A percentile compares a stretch with the other conserved stretches of the same genome.
Evolutionary conservation across 2,888 invertebrate species (phyloP).

Genomic region (Escarpia spicata): DNA sequence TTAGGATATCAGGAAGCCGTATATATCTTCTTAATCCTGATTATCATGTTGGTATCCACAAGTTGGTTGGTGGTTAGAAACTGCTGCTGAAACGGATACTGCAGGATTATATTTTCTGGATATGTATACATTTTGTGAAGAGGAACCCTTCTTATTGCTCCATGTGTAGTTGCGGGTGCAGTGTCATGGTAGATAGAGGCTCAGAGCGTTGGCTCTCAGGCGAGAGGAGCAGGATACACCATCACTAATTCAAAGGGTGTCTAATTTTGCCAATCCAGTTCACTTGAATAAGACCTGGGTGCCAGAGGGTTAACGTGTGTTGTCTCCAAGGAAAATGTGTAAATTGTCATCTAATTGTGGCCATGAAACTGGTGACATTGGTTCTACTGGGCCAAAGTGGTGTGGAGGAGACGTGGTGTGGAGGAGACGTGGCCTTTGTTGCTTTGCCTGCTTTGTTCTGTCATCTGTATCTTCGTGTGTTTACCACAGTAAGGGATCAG

Average conservation of each 20-base stretch:
- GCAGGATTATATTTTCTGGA: background rate
- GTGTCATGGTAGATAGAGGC: background rate
- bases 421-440: background rate
- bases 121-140: background rate
- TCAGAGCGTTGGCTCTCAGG: background rate
- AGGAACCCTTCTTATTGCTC: background rate
- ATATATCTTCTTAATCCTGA: background rate
- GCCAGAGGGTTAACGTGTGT: background rate
- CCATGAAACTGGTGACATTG: background rate
- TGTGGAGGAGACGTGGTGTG: background rate
- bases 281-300: background rate
- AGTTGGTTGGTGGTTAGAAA: background rate
- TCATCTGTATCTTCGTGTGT: background rate
- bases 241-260: background rate
- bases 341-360: background rate
- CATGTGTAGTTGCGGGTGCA: background rate
- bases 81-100: background rate
- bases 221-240: background rate
- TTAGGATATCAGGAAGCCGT: background rate
- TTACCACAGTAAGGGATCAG: too few species aligned
- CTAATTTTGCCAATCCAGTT: background rate
- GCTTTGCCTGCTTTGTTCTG: background rate
- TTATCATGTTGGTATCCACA: background rate
- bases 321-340: background rate
- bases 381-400: background rate